phyloP scores from a whole-genome alignment of 2,113 vertebrate species.

The Pantherophis guttatus region DNA sequence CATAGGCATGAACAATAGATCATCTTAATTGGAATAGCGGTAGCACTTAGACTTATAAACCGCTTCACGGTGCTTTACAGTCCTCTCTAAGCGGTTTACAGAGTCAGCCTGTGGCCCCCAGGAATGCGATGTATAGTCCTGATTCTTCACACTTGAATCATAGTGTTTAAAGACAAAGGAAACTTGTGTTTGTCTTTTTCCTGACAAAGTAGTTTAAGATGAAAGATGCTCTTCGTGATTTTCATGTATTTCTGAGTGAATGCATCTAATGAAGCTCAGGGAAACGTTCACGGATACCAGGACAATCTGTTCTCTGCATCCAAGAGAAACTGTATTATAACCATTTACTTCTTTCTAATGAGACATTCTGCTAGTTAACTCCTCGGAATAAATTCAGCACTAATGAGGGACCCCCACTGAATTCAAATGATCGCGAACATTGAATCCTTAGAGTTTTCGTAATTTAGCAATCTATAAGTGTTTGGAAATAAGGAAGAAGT shows the following conservation, averaged over 20 bases:
- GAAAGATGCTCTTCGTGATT: not conserved
- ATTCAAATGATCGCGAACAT: not conserved
- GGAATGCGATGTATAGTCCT: not conserved
- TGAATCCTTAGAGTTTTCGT: not conserved
- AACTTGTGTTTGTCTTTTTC: not conserved
- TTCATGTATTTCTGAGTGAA: not conserved
- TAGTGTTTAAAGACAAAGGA: not conserved
- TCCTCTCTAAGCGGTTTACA: no score
- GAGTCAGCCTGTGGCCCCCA: no score
- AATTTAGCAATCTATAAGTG: not conserved
- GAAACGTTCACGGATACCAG: not conserved
- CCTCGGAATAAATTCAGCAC: not conserved
- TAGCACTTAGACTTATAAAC: no score
- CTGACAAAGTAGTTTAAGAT: not conserved
- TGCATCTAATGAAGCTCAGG: not conserved
- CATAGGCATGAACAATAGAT: not conserved
- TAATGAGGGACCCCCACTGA: not conserved
- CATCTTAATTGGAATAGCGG: not conserved
- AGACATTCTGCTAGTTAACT: not conserved
- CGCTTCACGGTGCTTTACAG: no score
- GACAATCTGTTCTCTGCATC: not conserved
- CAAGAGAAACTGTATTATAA: not conserved
- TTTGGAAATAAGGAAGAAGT: not conserved
- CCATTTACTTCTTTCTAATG: not conserved
- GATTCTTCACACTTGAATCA: not conserved